phyloP scores from a whole-genome alignment of 1,140 invertebrate genomes.

The Steinernema khuongi region DNA sequence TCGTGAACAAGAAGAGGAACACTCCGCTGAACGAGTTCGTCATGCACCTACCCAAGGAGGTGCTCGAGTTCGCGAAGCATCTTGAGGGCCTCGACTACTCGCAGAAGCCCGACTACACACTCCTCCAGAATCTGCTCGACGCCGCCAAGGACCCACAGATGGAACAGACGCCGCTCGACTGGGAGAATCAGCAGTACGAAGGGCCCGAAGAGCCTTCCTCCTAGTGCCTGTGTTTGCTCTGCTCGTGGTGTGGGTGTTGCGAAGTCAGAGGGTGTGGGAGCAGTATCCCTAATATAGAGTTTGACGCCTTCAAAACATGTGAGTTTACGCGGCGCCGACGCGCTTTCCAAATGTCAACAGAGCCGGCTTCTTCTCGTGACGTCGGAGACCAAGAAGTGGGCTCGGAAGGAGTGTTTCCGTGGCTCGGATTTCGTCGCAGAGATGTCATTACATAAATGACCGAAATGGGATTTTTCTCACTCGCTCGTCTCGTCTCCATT shows the following conservation, averaged over 20 bases:
- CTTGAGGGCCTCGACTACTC: neutral
- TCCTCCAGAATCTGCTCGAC: neutral
- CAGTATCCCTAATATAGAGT: neutral
- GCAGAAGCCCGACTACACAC: slow-evolving; percentile 9
- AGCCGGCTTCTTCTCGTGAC: neutral
- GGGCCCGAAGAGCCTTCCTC: neutral
- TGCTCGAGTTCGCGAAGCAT: neutral
- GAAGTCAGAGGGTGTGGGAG: neutral
- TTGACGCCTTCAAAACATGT: slow-evolving; percentile 1
- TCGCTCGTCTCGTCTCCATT: neutral
- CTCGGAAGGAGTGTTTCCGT: neutral
- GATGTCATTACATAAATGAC: neutral
- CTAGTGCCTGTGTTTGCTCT: neutral
- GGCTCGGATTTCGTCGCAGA: neutral
- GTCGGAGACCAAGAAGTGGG: neutral
- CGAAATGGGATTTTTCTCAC: neutral
- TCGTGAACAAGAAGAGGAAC: slow-evolving; percentile 17
- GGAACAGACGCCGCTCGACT: neutral
- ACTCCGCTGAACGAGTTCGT: neutral
- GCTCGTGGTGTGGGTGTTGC: neutral
- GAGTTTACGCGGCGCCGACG: neutral
- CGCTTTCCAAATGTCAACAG: neutral
- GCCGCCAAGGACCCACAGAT: neutral
- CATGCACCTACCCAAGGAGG: neutral
- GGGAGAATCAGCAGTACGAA: neutral